These are phyloP conservation scores for Halichoeres trimaculatus DNA, from an alignment of 2,113 vertebrate genomes.

Conservation along the genomic window DNA sequence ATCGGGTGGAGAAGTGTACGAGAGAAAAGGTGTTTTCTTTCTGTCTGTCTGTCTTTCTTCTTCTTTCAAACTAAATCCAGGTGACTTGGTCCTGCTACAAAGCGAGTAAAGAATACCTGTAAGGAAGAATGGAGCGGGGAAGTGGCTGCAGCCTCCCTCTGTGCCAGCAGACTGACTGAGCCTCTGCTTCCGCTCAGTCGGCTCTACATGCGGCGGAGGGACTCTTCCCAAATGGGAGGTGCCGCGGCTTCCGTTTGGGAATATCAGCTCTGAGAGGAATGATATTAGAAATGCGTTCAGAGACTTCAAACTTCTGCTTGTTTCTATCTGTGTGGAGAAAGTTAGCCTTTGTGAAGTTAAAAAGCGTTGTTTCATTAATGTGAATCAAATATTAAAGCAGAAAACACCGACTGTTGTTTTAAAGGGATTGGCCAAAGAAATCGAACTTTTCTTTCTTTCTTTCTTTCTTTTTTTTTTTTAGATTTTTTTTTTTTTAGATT, in stretches of 20 bases:
- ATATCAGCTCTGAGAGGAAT: slow-evolving; percentile 78
- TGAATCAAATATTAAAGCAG: neutral
- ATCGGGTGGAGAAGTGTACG: slow-evolving; percentile 64
- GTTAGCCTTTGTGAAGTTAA: neutral
- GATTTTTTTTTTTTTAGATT: no score
- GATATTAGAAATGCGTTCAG: slow-evolving; percentile 71
- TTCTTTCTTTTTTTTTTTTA: no score
- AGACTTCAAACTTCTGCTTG: neutral
- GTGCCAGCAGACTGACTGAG: slow-evolving; percentile 47
- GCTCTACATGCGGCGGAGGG: slow-evolving; percentile 74
- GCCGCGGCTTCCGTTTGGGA: slow-evolving; percentile 72
- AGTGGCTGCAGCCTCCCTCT: slow-evolving; percentile 45
- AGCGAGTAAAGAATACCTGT: slow-evolving; percentile 1
- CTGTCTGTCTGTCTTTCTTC: neutral
- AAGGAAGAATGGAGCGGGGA: neutral
- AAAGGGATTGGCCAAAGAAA: no score
- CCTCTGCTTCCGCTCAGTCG: slow-evolving; percentile 40
- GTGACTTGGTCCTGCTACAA: slow-evolving; percentile 26
- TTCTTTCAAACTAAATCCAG: slow-evolving; percentile 57
- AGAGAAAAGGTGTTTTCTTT: neutral
- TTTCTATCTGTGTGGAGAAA: neutral
- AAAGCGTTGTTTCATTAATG: neutral
- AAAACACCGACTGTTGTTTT: neutral
- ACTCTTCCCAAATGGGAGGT: slow-evolving; percentile 50
- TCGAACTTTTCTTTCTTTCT: no score